Evolutionary conservation across 1,140 invertebrate genomes (phyloP).

Genomic region (Drosophila lacertosa): DNA sequence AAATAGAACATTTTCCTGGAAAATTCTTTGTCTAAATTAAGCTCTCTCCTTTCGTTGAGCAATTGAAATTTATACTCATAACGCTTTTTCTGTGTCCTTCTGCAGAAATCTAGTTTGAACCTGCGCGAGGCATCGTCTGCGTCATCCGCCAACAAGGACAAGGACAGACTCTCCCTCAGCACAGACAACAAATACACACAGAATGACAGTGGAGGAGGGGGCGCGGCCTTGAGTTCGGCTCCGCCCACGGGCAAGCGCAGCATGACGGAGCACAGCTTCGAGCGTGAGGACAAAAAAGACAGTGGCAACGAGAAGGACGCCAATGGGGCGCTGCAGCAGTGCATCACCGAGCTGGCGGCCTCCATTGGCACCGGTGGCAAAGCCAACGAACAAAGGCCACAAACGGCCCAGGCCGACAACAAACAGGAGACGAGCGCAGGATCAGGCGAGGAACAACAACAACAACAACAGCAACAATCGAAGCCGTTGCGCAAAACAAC

Average conservation of each 20-base stretch:
- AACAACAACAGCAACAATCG: constrained; percentile 5
- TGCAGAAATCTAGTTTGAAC: constrained; percentile 81
- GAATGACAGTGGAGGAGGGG: constrained; percentile 29
- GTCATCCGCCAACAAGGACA: constrained; percentile 43
- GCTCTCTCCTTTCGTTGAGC: no score
- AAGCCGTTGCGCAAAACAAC: constrained; percentile 84
- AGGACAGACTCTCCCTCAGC: constrained; percentile 76
- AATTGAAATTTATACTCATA: not conserved
- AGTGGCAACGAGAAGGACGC: constrained; percentile 77
- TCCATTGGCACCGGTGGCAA: constrained; percentile 63
- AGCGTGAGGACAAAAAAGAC: constrained; percentile 79
- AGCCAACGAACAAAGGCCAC: constrained; percentile 56
- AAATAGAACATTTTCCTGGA: no score
- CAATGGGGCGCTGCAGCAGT: constrained; percentile 85
- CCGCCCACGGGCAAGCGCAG: constrained; percentile 51
- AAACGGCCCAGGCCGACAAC: constrained; percentile 2
- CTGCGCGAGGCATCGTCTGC: constrained; percentile 66
- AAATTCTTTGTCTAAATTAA: no score
- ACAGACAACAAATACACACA: constrained; percentile 80
- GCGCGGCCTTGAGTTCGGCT: constrained; percentile 49
- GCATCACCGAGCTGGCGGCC: constrained; percentile 88
- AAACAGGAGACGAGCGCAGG: constrained; percentile 10
- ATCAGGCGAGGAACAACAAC: constrained; percentile 10
- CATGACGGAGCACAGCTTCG: constrained; percentile 66
- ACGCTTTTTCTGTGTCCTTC: not conserved